Percentiles rank a stretch among this genome's conserved stretches.
phyloP scores from a whole-genome alignment of 2,888 invertebrate species.

The Oegoconia quadripuncta region DNA sequence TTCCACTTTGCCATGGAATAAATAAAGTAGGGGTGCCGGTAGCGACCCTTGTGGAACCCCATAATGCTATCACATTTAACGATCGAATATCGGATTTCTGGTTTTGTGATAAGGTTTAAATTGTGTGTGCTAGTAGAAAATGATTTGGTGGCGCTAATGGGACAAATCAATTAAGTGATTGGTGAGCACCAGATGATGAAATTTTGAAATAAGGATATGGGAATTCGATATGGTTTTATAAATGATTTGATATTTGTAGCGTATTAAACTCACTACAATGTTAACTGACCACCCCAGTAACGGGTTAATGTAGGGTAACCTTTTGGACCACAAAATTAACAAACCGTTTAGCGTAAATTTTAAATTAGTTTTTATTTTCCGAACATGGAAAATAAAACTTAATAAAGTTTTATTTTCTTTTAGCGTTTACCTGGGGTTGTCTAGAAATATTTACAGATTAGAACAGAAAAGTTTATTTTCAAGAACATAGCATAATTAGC shows the following conservation, averaged over 20 bases:
- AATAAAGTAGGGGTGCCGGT: slow-evolving; percentile 28
- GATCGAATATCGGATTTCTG: slow-evolving; percentile 2
- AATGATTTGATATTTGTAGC: slow-evolving; percentile 1
- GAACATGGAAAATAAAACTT: too few relatives aligned
- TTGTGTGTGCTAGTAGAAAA: neutral
- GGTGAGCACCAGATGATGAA: slow-evolving; percentile 19
- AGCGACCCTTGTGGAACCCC: slow-evolving; percentile 21
- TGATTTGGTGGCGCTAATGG: slow-evolving; percentile 34
- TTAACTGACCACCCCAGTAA: too few relatives aligned
- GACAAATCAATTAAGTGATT: slow-evolving; percentile 71
- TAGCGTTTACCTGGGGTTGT: too few relatives aligned
- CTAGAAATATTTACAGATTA: too few relatives aligned
- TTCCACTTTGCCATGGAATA: slow-evolving; percentile 40
- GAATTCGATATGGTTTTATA: slow-evolving; percentile 11
- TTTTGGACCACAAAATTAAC: too few relatives aligned
- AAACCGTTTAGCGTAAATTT: too few relatives aligned
- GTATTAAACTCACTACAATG: neutral
- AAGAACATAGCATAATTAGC: too few relatives aligned
- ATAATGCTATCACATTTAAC: slow-evolving; percentile 8
- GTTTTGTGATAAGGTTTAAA: neutral
- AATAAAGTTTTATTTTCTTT: too few relatives aligned
- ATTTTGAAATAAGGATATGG: slow-evolving; percentile 6
- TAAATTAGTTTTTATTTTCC: too few relatives aligned
- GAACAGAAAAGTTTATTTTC: too few relatives aligned
- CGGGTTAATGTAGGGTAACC: too few relatives aligned